Percentiles rank a stretch among this genome's conserved stretches.
These are phyloP conservation scores for Solenopsis invicta DNA, from an alignment of 1,140 invertebrate genomes.

Conservation along the genomic window DNA sequence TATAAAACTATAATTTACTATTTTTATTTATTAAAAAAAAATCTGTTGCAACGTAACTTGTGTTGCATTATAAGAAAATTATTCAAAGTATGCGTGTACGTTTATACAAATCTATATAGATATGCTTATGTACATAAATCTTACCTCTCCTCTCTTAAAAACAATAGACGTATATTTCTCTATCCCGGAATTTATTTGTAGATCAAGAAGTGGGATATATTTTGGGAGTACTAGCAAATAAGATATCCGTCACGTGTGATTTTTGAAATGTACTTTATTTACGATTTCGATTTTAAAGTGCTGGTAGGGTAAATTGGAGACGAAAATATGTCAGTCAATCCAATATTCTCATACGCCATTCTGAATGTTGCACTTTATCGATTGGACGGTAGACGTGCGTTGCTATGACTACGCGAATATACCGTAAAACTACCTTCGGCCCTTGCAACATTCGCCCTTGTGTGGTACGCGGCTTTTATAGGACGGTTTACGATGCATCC, in stretches of 20 bases:
- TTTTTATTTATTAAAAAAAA: conserved; percentile 11
- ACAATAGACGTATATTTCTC: neutral
- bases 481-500: conserved; percentile 75
- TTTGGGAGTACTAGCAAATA: neutral
- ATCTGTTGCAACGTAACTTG: neutral
- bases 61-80: conserved; percentile 12
- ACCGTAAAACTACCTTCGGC: conserved; percentile 70
- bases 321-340: conserved; percentile 43
- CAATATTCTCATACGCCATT: conserved; percentile 44
- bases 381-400: conserved; percentile 77
- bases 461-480: conserved; percentile 71
- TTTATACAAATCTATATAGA: conserved; percentile 1
- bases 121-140: neutral
- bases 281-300: neutral
- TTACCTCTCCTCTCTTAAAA: neutral
- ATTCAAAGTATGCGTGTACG: neutral
- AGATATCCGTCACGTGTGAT: neutral
- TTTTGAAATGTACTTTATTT: conserved; percentile 20
- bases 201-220: neutral
- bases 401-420: conserved; percentile 80
- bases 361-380: conserved; percentile 81
- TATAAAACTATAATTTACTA: neutral
- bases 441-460: conserved; percentile 65
- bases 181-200: neutral
- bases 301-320: neutral